These are phyloP conservation scores for Natrix natrix DNA, from an alignment of 2,797 vertebrate genomes.

Conservation along the genomic window DNA sequence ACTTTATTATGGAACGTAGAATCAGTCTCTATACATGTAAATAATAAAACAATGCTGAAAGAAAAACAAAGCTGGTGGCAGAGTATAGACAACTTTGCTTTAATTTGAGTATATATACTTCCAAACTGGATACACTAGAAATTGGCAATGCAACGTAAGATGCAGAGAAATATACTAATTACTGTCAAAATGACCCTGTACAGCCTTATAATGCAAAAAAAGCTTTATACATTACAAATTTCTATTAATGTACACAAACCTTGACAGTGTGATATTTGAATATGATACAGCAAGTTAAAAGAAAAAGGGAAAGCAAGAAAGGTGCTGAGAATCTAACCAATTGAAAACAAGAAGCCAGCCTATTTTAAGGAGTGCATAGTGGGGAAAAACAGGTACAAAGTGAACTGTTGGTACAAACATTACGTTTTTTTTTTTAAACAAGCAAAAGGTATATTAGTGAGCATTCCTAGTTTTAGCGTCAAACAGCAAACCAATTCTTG, in stretches of 20 bases:
- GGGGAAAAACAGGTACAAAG: slow-evolving; percentile 19
- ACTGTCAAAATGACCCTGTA: slow-evolving; percentile 99
- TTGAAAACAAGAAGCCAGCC: slow-evolving; percentile 71
- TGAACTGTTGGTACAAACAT: slow-evolving; percentile 63
- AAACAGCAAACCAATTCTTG: slow-evolving; percentile 66
- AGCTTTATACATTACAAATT: slow-evolving; percentile 99
- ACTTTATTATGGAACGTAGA: slow-evolving; percentile 13
- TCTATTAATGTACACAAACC: slow-evolving; percentile 85
- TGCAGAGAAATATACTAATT: slow-evolving; percentile 91
- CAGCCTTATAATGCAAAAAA: slow-evolving; percentile 95
- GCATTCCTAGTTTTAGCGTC: slow-evolving; percentile 69
- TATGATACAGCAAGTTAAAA: slow-evolving; percentile 78
- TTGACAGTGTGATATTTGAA: slow-evolving; percentile 74
- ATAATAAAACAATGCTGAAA: neutral
- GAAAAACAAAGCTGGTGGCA: slow-evolving; percentile 53
- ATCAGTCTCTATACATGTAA: neutral
- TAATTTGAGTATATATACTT: slow-evolving; percentile 99
- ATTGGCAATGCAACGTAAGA: slow-evolving; percentile 98
- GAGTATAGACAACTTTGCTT: slow-evolving; percentile 76
- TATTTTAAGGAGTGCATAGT: slow-evolving; percentile 29
- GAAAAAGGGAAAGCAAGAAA: slow-evolving; percentile 66
- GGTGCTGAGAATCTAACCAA: slow-evolving; percentile 77
- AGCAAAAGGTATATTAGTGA: slow-evolving; percentile 60
- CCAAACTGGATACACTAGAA: slow-evolving; percentile 99
- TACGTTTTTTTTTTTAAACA: slow-evolving; percentile 64